Conservation (phyloP, 2,888 invertebrate species). For the Muscina levida region DNA sequence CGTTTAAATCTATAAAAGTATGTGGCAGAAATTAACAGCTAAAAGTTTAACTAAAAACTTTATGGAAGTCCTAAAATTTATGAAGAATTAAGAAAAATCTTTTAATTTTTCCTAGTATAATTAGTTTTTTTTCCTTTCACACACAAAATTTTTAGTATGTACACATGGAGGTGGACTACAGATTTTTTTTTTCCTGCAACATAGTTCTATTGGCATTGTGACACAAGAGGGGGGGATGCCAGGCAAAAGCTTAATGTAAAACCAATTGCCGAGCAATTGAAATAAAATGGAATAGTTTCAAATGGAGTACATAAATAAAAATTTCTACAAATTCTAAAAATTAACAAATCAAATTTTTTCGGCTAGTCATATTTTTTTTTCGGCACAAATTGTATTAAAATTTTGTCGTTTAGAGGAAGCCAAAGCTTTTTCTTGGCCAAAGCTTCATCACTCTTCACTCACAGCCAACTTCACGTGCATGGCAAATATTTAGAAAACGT, state of each 20-base stretch:
- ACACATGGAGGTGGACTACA: constrained; percentile 73
- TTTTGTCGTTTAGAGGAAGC: constrained; percentile 34
- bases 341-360: background rate
- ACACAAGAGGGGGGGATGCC: constrained; percentile 53
- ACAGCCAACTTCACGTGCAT: constrained; percentile 58
- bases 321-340: background rate
- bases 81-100: constrained; percentile 44
- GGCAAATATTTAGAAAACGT: background rate
- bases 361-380: background rate
- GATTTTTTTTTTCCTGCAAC: too few species aligned
- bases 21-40: too few species aligned
- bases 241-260: constrained; percentile 23
- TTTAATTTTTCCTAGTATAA: constrained; percentile 46
- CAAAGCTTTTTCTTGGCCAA: constrained; percentile 43
- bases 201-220: constrained; percentile 71
- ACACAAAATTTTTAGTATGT: constrained; percentile 77
- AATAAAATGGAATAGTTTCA: background rate
- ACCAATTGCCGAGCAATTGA: background rate
- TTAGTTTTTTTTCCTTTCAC: constrained; percentile 47
- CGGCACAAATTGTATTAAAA: constrained; percentile 26
- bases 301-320: background rate
- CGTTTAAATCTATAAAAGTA: too few species aligned
- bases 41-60: too few species aligned
- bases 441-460: constrained; percentile 40
- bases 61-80: too few species aligned